These are phyloP conservation scores for Monopterus albus DNA, from an alignment of 2,113 vertebrate species.

Conservation along the genomic window DNA sequence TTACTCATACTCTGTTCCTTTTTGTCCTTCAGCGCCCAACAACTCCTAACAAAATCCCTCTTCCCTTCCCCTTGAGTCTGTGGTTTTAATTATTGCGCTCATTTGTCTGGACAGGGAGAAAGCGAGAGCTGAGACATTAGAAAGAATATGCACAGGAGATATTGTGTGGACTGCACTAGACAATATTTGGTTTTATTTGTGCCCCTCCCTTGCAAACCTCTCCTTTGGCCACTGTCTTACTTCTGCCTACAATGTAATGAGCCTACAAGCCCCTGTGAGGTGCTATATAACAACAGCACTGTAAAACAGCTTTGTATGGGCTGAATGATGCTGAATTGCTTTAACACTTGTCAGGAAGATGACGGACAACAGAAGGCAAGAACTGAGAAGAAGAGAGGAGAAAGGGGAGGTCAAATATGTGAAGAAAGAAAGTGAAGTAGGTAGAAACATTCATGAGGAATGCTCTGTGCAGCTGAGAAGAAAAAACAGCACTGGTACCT, in stretches of 20 bases:
- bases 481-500: slow-evolving; percentile 69
- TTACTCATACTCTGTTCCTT: slow-evolving; percentile 68
- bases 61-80: slow-evolving; percentile 43
- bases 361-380: slow-evolving; percentile 24
- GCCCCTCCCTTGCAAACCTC: neutral
- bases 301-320: slow-evolving; percentile 34
- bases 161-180: too few species aligned
- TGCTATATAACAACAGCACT: slow-evolving; percentile 27
- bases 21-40: slow-evolving; percentile 44
- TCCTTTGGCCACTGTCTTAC: slow-evolving; percentile 12
- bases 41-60: slow-evolving; percentile 27
- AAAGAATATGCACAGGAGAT: slow-evolving; percentile 1
- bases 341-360: slow-evolving; percentile 21
- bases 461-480: slow-evolving; percentile 73
- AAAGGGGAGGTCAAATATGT: slow-evolving; percentile 13
- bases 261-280: slow-evolving; percentile 10
- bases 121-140: slow-evolving; percentile 19
- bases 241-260: slow-evolving; percentile 48
- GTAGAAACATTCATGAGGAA: slow-evolving; percentile 13
- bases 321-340: slow-evolving; percentile 39
- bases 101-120: slow-evolving; percentile 59
- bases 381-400: slow-evolving; percentile 4
- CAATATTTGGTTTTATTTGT: too few species aligned
- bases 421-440: slow-evolving; percentile 18
- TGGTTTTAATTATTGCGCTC: slow-evolving; percentile 74